These are phyloP conservation scores for Silvanus unidentatus DNA, from an alignment of 2,888 invertebrate species.

Conservation along the genomic window DNA sequence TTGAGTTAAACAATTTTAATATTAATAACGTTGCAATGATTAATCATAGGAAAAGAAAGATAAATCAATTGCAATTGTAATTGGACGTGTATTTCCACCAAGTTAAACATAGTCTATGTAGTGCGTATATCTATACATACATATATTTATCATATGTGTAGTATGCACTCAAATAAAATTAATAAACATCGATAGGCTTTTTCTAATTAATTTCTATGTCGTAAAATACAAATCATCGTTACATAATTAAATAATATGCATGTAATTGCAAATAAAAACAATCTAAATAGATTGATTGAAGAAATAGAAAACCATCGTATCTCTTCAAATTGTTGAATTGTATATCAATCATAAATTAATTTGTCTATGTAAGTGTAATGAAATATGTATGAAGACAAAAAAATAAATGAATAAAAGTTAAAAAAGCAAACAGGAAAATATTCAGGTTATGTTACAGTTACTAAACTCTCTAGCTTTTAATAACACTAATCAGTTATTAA, in stretches of 20 bases:
- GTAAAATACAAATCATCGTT: no score
- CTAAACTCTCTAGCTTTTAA: slow-evolving; percentile 1
- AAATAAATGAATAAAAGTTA: not conserved
- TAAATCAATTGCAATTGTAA: no score
- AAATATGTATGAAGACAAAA: not conserved
- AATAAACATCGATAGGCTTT: no score
- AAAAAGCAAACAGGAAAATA: not conserved
- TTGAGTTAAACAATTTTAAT: not conserved
- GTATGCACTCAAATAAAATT: no score
- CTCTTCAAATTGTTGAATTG: no score
- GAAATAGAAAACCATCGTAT: not conserved
- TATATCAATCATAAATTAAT: slow-evolving; percentile 5
- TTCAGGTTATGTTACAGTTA: slow-evolving; percentile 7
- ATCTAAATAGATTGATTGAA: not conserved
- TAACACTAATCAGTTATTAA: slow-evolving; percentile 3
- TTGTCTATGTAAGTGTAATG: not conserved
- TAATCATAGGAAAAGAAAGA: not conserved
- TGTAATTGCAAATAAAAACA: not conserved
- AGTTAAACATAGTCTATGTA: no score
- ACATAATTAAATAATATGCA: not conserved
- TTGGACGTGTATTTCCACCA: no score
- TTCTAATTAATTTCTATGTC: no score
- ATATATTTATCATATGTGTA: no score
- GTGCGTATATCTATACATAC: no score
- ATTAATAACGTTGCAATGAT: not conserved